Percentiles rank a stretch among this genome's conserved stretches.
These are phyloP conservation scores for Thunnus thynnus DNA, from an alignment of 2,113 vertebrate species.

Conservation along the genomic window DNA sequence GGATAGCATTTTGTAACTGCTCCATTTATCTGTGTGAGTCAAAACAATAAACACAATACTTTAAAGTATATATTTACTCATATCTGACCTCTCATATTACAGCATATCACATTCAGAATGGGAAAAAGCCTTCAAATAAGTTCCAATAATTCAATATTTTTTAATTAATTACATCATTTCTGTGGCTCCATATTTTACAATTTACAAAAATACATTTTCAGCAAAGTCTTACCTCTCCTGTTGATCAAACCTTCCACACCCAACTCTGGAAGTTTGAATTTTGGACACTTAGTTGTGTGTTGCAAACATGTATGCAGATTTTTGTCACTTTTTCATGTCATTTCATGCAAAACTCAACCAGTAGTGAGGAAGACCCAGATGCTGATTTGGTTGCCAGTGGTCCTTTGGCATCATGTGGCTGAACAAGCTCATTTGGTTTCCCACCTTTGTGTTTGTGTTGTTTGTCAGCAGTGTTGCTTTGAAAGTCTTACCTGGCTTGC, in stretches of 20 bases:
- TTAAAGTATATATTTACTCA: too few relatives aligned
- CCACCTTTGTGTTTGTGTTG: background rate
- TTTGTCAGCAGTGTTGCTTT: background rate
- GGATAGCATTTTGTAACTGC: background rate
- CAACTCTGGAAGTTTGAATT: background rate
- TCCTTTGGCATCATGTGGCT: background rate
- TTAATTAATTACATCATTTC: too few relatives aligned
- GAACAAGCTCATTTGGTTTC: background rate
- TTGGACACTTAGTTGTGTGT: too few relatives aligned
- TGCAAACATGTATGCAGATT: background rate
- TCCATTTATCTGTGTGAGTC: constrained; percentile 23
- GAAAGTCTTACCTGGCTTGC: too few relatives aligned
- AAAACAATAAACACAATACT: background rate
- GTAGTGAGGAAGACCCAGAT: background rate
- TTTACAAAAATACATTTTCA: background rate
- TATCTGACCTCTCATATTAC: background rate
- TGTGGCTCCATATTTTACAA: too few relatives aligned
- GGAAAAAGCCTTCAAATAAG: too few relatives aligned
- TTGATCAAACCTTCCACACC: background rate
- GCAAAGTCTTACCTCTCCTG: constrained; percentile 3
- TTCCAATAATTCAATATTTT: too few relatives aligned
- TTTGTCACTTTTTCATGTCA: background rate
- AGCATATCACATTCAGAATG: background rate
- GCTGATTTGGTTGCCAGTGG: constrained; percentile 41
- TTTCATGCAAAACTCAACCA: constrained; percentile 16